Evolutionary conservation across 2,888 invertebrate species (phyloP).

Genomic region (Oscheius sp.): DNA sequence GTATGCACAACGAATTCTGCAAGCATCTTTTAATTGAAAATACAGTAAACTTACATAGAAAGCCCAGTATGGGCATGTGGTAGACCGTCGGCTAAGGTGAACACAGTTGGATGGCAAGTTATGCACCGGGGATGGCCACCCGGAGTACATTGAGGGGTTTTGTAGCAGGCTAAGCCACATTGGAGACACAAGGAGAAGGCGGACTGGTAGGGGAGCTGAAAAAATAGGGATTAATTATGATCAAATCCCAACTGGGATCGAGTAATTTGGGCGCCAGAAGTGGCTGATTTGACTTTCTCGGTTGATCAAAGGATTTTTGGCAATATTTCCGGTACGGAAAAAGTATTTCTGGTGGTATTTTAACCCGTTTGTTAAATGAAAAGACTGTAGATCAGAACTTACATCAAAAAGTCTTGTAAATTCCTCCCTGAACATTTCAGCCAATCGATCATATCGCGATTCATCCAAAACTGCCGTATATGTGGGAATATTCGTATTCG

Average conservation of each 20-base stretch:
- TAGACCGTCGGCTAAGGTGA: constrained; percentile 84
- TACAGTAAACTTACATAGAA: constrained; percentile 13
- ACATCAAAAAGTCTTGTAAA: constrained; percentile 91
- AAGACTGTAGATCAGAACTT: not conserved
- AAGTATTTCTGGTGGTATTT: too few species aligned
- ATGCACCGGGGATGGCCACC: constrained; percentile 56
- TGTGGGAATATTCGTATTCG: constrained; percentile 47
- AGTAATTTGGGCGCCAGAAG: too few species aligned
- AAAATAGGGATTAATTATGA: too few species aligned
- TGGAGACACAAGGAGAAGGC: constrained; percentile 91
- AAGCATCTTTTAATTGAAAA: not conserved
- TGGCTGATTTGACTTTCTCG: too few species aligned
- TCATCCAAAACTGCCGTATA: constrained; percentile 77
- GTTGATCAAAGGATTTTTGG: too few species aligned
- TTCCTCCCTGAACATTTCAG: constrained; percentile 90
- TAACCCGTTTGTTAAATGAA: too few species aligned
- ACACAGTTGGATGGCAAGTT: constrained; percentile 77
- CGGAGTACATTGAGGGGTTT: constrained; percentile 81
- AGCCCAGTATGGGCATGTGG: constrained; percentile 86
- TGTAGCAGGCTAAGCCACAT: constrained; percentile 92
- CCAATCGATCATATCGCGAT: constrained; percentile 86
- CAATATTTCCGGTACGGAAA: too few species aligned
- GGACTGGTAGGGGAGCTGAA: constrained; percentile 84
- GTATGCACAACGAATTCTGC: constrained; percentile 83
- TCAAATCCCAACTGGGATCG: too few species aligned